Base-by-base conservation (phyloP, 2,797 vertebrate species). In the Adelosebastes latens region DNA sequence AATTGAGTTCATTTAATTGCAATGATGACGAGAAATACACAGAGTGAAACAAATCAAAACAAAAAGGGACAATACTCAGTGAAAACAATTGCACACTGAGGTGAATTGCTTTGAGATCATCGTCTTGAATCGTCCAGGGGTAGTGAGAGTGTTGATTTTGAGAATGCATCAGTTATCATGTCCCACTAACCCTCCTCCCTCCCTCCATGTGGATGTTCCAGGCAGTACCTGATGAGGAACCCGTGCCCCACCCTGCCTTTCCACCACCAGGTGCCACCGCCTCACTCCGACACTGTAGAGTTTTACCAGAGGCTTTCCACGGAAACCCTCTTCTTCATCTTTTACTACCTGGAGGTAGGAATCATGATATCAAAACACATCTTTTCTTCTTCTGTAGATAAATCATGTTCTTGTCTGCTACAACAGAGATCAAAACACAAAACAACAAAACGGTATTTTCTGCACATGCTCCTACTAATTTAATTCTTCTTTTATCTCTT, bases 221-320 rank as follows among this genome's bases (percentile, higher is more conserved):
- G 97, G 95, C 97, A 98, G 94, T 98, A 98, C 95, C 95, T 98
- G 63, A 97, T 97, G 92, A 95, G 97, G 92, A 97, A 97, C 93
- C 97, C 97, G 5, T 97, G 97, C 84, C 97, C 97, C 52, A 97
- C 97, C 32, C 96, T 97, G 84, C 96, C 96, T 83, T 97, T 97
- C 95, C 97, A 98, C 93, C 97, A 98, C 92, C 97, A 97, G 96
- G 92, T 97, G 94, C 97, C 97, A 1, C 97, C 97, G 2, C 95
- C 96, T 16, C 97, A 97, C 89, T 97, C 96, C 0, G 97, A 98
- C 93, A 96, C 96, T 0, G 96, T 98, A 82, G 97, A 98, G 92
- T 98, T 97, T 86, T 98, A 98, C 95, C 97, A 98, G 95, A 95
- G 97, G 84, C 96, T 98, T 79, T 97, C 97, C 12, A 98, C 97